Evolutionary conservation across 2,888 invertebrate genomes (phyloP), one percentile per base, ranked within the genome.

Genomic region (Elmis aenea): DNA sequence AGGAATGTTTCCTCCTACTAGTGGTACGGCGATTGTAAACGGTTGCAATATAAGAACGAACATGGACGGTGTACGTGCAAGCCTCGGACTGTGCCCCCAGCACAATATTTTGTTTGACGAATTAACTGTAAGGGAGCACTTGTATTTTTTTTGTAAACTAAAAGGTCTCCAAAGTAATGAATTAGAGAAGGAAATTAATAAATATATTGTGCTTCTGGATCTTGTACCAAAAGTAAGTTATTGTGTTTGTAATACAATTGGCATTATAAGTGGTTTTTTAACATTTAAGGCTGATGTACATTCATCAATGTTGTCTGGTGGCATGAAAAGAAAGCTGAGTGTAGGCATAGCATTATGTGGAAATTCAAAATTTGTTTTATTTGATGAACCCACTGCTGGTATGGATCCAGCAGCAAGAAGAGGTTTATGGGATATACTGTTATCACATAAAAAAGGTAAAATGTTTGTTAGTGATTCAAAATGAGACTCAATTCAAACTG

Each of bases 391-490:
- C 1, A 88, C 88, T 1, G 85, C 87, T 1, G 90, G 90, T 11
- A 84, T 91, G 78, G 90, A 91, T 67, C 90, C 90, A 0, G 79
- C 87, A 10, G 85, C 89, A 0, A 69, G 90, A 30, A 72, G 89
- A 30, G 83, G 81, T 10, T 72, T 91, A 1, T 92, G 92, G 91
- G 83, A 89, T 50, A 67, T 92, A 9, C 64, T 92, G 46, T 81
- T 84, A 62, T 70, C 71, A 46, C 79, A 85, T 52, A 83, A 86
- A 55, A 68, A 69, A 50, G 76, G 76, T 38, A 33, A 28, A 18
- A 30, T 18, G 3, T n/a, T n/a, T n/a, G n/a, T 40, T 15, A 24
- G 13, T n/a, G n/a, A n/a, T n/a, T n/a, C n/a, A n/a, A n/a, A n/a
- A n/a, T n/a, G n/a, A n/a, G n/a, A n/a, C n/a, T n/a, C n/a, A n/a